Percentiles rank a stretch among this genome's conserved stretches.
Evolutionary conservation across 2,113 vertebrate species (phyloP).

Genomic region (Vidua chalybeata): DNA sequence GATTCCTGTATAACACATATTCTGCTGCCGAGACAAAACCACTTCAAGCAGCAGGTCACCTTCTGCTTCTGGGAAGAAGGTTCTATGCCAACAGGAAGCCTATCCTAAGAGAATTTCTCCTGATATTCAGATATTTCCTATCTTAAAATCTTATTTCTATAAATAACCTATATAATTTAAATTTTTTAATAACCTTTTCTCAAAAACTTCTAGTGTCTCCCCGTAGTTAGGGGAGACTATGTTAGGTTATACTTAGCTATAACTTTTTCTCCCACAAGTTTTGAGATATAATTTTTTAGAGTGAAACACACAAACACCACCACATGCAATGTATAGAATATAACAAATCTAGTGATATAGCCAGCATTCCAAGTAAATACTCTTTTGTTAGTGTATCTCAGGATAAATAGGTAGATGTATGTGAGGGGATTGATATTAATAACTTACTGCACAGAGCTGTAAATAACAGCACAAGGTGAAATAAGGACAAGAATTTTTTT

Average conservation of each 20-base stretch:
- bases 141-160: background rate
- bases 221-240: background rate
- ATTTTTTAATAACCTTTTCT: background rate
- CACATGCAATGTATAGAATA: background rate
- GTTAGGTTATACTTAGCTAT: background rate
- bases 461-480: background rate
- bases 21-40: background rate
- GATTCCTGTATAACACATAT: background rate
- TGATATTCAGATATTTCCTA: background rate
- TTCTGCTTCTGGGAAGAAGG: background rate
- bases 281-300: background rate
- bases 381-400: background rate
- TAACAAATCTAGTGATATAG: background rate
- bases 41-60: background rate
- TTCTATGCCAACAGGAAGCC: background rate
- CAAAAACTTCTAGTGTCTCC: background rate
- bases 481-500: background rate
- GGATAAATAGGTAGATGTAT: background rate
- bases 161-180: background rate
- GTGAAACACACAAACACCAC: background rate
- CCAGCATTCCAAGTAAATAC: background rate
- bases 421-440: background rate
- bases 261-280: background rate
- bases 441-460: background rate
- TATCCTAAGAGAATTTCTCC: background rate